Evolutionary conservation across 2,888 invertebrate genomes (phyloP), one percentile per base, ranked within the genome.

Genomic region (Camptogramma bilineatum): DNA sequence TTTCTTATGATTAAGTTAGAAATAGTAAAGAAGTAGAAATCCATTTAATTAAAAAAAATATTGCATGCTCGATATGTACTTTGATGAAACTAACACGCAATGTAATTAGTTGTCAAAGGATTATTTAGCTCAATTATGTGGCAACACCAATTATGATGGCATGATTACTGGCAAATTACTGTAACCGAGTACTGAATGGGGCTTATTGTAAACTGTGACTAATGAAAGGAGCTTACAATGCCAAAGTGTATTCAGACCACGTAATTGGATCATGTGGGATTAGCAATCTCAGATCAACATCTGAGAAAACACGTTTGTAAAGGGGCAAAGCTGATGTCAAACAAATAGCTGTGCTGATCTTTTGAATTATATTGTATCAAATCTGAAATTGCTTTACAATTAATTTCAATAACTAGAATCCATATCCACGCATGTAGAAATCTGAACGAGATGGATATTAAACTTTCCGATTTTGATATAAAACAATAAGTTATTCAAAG

Each of bases 111-210:
- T 46, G 53, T 70, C 65, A 68, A 64, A 66, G 53, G 65, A 42
- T 71, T 69, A 64, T 73, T 63, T 64, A 52, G 61, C 54, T 73
- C 66, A 69, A 73, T 72, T 67, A 69, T 39, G 56, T 68, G 34
- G 62, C 21, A 73, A 62, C 64, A 52, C 55, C 61, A 73, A 71
- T 75, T 66, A 71, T 39, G 21, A 42, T 31, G 48, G 48, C 34
- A 52, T 52, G 71, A 68, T 66, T 67, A 62, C 58, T 47, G 18
- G 34, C 60, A 69, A 69, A 70, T 71, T 72, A 72, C 52, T 28
- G 46, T 44, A 53, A 44, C 42, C 24, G 55, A n/a, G 39, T 57
- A 60, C 53, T 61, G 55, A 65, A 55, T 31, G 16, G 48, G 18
- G 61, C 48, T 61, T 52, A 57, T 57, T 42, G 61, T 53, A 53